Base-by-base conservation (phyloP, 2,888 invertebrate species). In the Aleiodes alternator region DNA sequence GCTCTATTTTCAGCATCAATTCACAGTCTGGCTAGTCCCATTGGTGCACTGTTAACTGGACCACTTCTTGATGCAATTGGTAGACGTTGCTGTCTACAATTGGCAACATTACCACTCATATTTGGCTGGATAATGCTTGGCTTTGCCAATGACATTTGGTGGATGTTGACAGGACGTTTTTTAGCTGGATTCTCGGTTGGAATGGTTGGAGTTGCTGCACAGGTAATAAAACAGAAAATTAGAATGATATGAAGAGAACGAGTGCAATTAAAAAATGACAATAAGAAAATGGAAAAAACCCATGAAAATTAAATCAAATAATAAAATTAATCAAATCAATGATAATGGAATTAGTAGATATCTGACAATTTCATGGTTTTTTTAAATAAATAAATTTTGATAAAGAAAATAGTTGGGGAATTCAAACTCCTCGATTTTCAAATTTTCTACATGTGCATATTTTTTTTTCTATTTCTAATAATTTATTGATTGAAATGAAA, bases 11-110 rank as follows among this genome's bases (percentile, higher is more conserved):
- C 90, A 95, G 95, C 95, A 4, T 94, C 95, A 82, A 92, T 95
- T 11, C 95, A 95, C 85, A 95, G 95, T 38, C 92, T 95, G 73
- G 95, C 95, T 0, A 95, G 95, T 0, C 95, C 95, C 0, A 84
- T 95, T 0, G 95, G 95, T 0, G 93, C 95, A 0, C 89, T 95
- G 83, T 81, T 94, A 50, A 94, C 95, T 0, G 95, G 95, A 0
- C 92, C 94, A 0, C 88, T 95, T 69, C 93, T 95, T 90, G 95
- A 95, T 82, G 91, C 91, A 53, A 92, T 94, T 82, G 95, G 95
- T 0, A 91, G 95, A 73, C 92, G 92, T 77, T 91, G 92, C 38
- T 92, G 94, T 6, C 88, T 95, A 71, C 92, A 95, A 84, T 87
- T 92, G 2, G 92, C 94, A 53, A 91, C 93, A 0, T 83, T 94